A percentile compares a stretch with the other conserved stretches of the same genome.
Evolutionary conservation across 2,113 vertebrate genomes (phyloP).

Genomic region (Hiodon alosoides): DNA sequence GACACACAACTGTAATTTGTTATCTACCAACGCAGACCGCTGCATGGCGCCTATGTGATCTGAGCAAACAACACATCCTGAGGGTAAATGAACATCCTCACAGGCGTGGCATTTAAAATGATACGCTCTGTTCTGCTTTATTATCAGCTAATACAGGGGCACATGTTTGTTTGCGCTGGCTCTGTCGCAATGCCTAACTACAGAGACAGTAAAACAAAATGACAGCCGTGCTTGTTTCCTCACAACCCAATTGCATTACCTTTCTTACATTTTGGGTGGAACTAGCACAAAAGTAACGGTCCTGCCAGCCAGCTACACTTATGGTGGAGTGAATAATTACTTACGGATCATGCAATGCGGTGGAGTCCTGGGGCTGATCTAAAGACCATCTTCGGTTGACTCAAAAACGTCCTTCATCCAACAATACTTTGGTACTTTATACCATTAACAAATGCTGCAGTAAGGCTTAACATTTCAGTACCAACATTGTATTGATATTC

Average conservation of each 20-base stretch:
- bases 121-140: slow-evolving; percentile 27
- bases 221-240: slow-evolving; percentile 32
- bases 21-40: not conserved
- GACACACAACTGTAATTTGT: not conserved
- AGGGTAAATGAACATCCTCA: slow-evolving; percentile 17
- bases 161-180: slow-evolving; percentile 34
- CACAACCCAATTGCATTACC: slow-evolving; percentile 38
- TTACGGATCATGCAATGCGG: slow-evolving; percentile 19
- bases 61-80: slow-evolving; percentile 8
- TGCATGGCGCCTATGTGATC: not conserved
- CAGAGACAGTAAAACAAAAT: slow-evolving; percentile 38
- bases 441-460: too few relatives aligned
- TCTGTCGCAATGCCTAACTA: slow-evolving; percentile 22
- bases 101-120: slow-evolving; percentile 26
- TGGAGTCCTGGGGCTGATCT: slow-evolving; percentile 11
- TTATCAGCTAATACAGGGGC: slow-evolving; percentile 30
- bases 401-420: not conserved
- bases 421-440: too few relatives aligned
- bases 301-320: slow-evolving; percentile 7
- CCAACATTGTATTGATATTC: too few relatives aligned
- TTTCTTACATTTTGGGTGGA: slow-evolving; percentile 35
- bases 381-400: not conserved
- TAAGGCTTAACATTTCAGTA: too few relatives aligned
- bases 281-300: slow-evolving; percentile 19
- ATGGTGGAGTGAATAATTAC: slow-evolving; percentile 13